Evolutionary conservation across 2,797 vertebrate genomes (phyloP).

Genomic region (Lepus oiostolus): DNA sequence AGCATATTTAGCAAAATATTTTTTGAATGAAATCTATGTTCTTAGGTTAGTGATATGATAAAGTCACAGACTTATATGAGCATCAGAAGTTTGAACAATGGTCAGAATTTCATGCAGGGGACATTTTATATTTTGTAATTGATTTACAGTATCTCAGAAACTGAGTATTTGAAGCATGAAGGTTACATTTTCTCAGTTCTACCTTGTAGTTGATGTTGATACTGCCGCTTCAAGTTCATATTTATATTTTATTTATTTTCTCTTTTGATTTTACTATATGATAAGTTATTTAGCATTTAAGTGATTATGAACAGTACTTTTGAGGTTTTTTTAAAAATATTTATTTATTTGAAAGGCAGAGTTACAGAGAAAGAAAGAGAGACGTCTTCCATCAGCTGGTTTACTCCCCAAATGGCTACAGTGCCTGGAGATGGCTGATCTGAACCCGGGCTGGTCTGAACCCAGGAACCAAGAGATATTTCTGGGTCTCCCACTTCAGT

Average conservation of each 20-base stretch:
- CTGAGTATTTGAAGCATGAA: not conserved
- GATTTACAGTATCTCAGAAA: not conserved
- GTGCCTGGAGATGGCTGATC: too few relatives aligned
- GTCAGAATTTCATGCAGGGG: not conserved
- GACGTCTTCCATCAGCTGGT: too few relatives aligned
- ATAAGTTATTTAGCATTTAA: constrained; percentile 45
- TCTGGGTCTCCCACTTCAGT: too few relatives aligned
- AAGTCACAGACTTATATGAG: not conserved
- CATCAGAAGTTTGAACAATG: not conserved
- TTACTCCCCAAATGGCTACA: too few relatives aligned
- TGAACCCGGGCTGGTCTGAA: too few relatives aligned
- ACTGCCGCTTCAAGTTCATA: not conserved
- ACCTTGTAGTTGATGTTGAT: not conserved
- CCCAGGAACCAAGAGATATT: too few relatives aligned
- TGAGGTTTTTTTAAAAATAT: not conserved
- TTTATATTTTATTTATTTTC: not conserved
- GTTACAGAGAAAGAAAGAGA: too few relatives aligned
- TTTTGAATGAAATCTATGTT: constrained; percentile 38
- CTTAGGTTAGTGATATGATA: constrained; percentile 57
- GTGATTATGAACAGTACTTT: constrained; percentile 26
- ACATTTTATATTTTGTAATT: constrained; percentile 24
- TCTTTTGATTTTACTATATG: not conserved
- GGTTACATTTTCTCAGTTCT: constrained; percentile 20
- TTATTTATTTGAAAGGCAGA: too few relatives aligned
- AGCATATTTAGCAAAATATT: constrained; percentile 67